A percentile compares a stretch with the other conserved stretches of the same genome.
These are phyloP conservation scores for Caenorhabditis parvicauda DNA, from an alignment of 2,888 invertebrate genomes.

Conservation along the genomic window DNA sequence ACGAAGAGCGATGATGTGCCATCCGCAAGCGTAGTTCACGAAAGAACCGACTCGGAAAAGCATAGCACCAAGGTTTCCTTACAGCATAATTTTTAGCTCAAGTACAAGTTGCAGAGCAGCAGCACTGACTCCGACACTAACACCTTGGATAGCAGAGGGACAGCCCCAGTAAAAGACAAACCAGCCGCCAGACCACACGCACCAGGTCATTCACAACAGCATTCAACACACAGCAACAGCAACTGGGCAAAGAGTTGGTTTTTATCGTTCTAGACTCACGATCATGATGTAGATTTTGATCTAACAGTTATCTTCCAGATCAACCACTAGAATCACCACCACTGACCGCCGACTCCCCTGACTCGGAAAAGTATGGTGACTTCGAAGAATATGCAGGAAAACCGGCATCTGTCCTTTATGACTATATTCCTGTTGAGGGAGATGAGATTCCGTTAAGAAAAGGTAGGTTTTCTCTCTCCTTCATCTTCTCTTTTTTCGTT, in stretches of 20 bases:
- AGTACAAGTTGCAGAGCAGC: conserved; percentile 26
- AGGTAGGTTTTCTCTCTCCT: no score
- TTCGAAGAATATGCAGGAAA: conserved; percentile 44
- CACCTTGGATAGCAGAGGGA: conserved; percentile 45
- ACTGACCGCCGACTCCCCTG: conserved; percentile 34
- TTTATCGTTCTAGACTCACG: no score
- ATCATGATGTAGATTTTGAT: no score
- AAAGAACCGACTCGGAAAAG: no score
- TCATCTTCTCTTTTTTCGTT: no score
- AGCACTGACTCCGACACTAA: conserved; percentile 46
- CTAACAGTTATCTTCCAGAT: no score
- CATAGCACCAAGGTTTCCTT: no score
- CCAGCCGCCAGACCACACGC: no score
- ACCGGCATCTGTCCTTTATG: conserved; percentile 49
- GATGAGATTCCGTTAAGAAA: conserved; percentile 56
- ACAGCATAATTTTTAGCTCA: not conserved
- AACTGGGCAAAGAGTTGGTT: no score
- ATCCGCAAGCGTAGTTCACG: not conserved
- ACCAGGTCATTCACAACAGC: no score
- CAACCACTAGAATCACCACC: conserved; percentile 17
- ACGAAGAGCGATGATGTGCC: conserved; percentile 32
- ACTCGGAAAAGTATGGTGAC: conserved; percentile 49
- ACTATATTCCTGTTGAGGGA: conserved; percentile 54
- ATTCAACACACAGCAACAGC: no score
- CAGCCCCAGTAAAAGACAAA: no score